Conservation (phyloP, 2,797 vertebrate species). For the Lagorchestes hirsutus region DNA sequence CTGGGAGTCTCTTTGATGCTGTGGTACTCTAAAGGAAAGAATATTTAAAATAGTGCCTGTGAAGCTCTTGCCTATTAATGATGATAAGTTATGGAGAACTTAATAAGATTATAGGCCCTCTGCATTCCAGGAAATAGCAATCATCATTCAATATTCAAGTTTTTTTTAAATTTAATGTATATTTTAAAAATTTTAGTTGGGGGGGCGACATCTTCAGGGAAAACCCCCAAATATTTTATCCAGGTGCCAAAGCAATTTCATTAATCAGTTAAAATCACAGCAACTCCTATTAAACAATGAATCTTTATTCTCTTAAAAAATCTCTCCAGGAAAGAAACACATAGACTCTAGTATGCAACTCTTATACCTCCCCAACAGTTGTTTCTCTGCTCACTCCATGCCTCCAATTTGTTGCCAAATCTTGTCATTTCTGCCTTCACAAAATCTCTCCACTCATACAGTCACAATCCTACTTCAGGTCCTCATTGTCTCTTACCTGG, state of each 20-base stretch:
- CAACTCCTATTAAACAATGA: not conserved
- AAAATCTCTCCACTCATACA: not conserved
- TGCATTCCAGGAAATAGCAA: not conserved
- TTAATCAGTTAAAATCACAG: conserved; percentile 8
- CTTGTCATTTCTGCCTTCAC: not conserved
- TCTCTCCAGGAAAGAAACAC: not conserved
- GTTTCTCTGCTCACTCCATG: not conserved
- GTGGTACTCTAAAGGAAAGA: conserved; percentile 31
- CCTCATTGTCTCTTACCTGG: not conserved
- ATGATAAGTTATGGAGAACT: not conserved
- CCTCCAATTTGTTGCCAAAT: not conserved
- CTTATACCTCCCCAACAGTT: not conserved
- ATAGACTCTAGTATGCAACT: not conserved
- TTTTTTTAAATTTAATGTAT: not conserved
- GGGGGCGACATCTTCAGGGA: not conserved
- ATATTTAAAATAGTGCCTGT: not conserved
- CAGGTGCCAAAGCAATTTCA: conserved; percentile 10
- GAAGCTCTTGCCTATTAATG: not conserved
- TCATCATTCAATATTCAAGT: not conserved
- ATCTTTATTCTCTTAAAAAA: not conserved
- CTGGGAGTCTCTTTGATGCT: not conserved
- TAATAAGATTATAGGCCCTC: not conserved
- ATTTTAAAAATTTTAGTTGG: conserved; percentile 17
- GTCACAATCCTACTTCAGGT: not conserved
- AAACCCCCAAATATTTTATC: not conserved